Conservation (phyloP, 2,113 vertebrate genomes). For the Cavia porcellus region DNA sequence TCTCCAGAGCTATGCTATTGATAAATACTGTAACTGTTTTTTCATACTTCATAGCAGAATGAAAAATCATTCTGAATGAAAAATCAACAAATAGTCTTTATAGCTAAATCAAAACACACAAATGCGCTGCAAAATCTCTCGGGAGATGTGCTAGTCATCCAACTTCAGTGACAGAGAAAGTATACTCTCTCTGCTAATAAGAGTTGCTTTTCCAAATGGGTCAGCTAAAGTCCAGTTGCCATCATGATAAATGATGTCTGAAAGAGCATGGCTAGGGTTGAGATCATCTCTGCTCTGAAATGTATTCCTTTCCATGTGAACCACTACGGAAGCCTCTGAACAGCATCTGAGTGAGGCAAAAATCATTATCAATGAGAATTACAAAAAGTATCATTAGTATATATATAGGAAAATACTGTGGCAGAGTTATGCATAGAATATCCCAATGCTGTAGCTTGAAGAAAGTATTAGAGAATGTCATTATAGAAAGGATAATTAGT, state of each 20-base stretch:
- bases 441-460: neutral
- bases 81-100: neutral
- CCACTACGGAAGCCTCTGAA: neutral
- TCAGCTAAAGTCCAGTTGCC: neutral
- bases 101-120: neutral
- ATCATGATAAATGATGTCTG: neutral
- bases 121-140: neutral
- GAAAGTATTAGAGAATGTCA: neutral
- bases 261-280: neutral
- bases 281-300: neutral
- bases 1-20: neutral
- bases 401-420: neutral
- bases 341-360: neutral
- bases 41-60: constrained; percentile 13
- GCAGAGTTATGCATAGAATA: neutral
- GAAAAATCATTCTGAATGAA: neutral
- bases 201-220: neutral
- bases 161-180: neutral
- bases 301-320: neutral
- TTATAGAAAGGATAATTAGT: neutral
- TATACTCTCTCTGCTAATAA: constrained; percentile 4
- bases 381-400: neutral
- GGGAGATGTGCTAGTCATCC: neutral
- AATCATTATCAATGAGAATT: neutral
- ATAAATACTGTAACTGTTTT: constrained; percentile 28